Evolutionary conservation across 1,140 invertebrate genomes (phyloP).

Genomic region (Musca vetustissima): DNA sequence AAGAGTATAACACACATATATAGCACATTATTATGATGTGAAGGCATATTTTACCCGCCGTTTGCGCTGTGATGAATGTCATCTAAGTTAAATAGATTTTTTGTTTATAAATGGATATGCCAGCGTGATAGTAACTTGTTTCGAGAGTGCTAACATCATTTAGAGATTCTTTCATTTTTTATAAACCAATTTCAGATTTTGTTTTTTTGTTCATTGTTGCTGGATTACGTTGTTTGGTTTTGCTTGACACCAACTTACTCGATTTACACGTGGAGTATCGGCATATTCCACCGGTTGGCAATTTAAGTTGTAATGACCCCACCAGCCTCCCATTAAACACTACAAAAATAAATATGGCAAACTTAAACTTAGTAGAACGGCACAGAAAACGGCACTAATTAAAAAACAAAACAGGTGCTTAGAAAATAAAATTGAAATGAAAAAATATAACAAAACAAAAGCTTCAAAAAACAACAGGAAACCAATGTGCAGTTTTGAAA

Average conservation of each 20-base stretch:
- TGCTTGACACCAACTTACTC: conserved; percentile 72
- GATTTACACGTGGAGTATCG: conserved; percentile 69
- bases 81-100: neutral
- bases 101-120: neutral
- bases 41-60: too few species aligned
- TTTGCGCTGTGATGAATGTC: too few species aligned
- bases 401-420: conserved; percentile 26
- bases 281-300: conserved; percentile 89
- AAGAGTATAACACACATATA: too few species aligned
- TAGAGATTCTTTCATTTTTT: conserved; percentile 1
- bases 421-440: too few species aligned
- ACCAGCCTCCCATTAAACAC: conserved; percentile 77
- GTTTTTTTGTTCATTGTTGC: neutral
- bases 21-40: too few species aligned
- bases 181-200: neutral
- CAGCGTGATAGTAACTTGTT: neutral
- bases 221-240: neutral
- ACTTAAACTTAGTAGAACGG: conserved; percentile 30
- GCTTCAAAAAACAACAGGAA: too few species aligned
- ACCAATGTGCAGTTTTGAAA: too few species aligned
- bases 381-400: conserved; percentile 34
- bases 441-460: too few species aligned
- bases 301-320: conserved; percentile 77
- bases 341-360: conserved; percentile 47
- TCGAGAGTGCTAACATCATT: conserved; percentile 10